Percentiles rank a stretch among this genome's conserved stretches.
Evolutionary conservation across 2,113 vertebrate species (phyloP).

Genomic region (Cochlearius cochlearius): DNA sequence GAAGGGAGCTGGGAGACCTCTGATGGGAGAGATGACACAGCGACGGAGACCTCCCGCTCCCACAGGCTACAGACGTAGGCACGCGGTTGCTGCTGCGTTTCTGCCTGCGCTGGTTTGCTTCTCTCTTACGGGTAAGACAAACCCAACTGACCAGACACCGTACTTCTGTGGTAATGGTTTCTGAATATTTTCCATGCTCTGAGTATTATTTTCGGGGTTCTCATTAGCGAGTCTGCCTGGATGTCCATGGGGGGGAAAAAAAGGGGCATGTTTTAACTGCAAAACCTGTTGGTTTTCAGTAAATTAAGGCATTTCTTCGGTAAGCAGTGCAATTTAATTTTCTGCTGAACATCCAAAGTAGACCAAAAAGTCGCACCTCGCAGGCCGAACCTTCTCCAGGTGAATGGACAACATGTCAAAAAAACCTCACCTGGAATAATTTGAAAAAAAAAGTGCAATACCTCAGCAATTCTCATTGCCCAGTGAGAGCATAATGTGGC

Average conservation of each 20-base stretch:
- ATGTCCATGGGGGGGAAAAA: neutral
- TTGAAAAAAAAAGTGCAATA: neutral
- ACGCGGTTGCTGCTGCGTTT: neutral
- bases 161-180: neutral
- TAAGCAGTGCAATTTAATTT: neutral
- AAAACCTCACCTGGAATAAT: neutral
- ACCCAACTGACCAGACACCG: neutral
- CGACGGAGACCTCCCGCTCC: neutral
- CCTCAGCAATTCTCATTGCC: neutral
- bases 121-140: neutral
- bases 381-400: neutral
- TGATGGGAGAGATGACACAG: conserved; percentile 2
- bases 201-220: neutral
- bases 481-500: neutral
- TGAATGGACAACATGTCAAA: neutral
- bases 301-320: neutral
- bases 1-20: neutral
- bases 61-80: neutral
- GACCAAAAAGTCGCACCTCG: neutral
- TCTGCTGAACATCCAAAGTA: neutral
- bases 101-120: neutral
- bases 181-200: neutral
- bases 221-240: neutral
- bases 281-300: neutral
- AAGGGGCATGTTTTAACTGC: neutral